Conservation (phyloP, 2,888 invertebrate genomes). For the Congeria kusceri region DNA sequence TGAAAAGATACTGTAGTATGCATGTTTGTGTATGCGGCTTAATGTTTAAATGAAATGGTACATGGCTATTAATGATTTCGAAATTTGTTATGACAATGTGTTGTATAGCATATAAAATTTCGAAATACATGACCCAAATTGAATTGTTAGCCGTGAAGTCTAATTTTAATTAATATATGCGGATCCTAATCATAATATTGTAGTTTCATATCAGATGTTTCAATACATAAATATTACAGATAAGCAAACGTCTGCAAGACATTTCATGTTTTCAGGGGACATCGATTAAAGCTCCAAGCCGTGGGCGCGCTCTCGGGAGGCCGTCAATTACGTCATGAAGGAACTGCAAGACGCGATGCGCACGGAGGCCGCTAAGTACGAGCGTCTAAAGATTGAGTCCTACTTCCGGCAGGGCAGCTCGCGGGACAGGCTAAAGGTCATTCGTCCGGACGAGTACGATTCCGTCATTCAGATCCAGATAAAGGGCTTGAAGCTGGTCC, state of each 20-base stretch:
- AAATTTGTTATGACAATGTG: too few relatives aligned
- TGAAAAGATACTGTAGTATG: too few relatives aligned
- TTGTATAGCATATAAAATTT: too few relatives aligned
- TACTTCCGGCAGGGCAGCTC: conserved; percentile 64
- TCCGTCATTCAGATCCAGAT: conserved; percentile 51
- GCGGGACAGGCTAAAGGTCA: conserved; percentile 65
- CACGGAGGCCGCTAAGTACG: conserved; percentile 12
- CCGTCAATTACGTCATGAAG: conserved; percentile 35
- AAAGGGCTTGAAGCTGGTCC: conserved; percentile 26
- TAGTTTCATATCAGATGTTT: too few relatives aligned
- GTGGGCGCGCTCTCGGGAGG: conserved; percentile 42
- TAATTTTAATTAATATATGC: too few relatives aligned
- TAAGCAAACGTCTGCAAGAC: not conserved
- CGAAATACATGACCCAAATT: too few relatives aligned
- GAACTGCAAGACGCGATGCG: conserved; percentile 36
- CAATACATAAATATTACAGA: not conserved
- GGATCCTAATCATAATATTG: too few relatives aligned
- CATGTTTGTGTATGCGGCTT: too few relatives aligned
- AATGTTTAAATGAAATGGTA: too few relatives aligned
- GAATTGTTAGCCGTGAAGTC: too few relatives aligned
- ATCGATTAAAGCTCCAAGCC: conserved; percentile 43
- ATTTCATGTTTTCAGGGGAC: conserved; percentile 33
- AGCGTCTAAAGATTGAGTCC: conserved; percentile 39
- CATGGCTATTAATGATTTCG: too few relatives aligned
- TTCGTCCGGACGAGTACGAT: conserved; percentile 62